Percentiles rank a stretch among this genome's conserved stretches.
These are phyloP conservation scores for Agapostemon virescens DNA, from an alignment of 2,888 invertebrate genomes.

Conservation along the genomic window DNA sequence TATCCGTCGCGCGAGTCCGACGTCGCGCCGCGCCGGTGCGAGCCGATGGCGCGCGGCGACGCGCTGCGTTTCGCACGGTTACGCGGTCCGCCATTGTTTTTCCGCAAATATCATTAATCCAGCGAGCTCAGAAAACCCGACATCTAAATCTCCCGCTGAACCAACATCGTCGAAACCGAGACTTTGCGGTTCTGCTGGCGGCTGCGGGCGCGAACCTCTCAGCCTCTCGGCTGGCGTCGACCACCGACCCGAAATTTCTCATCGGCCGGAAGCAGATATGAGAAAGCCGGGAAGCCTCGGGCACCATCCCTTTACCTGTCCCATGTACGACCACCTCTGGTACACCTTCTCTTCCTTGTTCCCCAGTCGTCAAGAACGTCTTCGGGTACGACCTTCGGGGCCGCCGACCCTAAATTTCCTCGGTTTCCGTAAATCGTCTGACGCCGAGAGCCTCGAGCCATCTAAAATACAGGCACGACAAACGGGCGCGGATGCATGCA, in stretches of 20 bases:
- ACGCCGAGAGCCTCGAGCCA: slow-evolving; percentile 32
- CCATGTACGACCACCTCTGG: background rate
- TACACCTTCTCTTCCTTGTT: background rate
- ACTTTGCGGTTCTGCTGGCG: slow-evolving; percentile 43
- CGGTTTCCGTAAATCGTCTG: slow-evolving; percentile 58
- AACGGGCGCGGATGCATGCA: slow-evolving; percentile 48
- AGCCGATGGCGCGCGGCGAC: background rate
- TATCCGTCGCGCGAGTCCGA: background rate
- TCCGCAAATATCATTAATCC: slow-evolving; percentile 37
- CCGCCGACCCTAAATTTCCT: slow-evolving; percentile 54
- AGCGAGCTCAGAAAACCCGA: background rate
- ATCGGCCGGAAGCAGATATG: slow-evolving; percentile 16
- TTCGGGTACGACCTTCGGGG: slow-evolving; percentile 34
- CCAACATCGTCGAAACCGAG: slow-evolving; percentile 28
- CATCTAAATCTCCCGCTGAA: slow-evolving; percentile 31
- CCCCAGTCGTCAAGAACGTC: slow-evolving; percentile 31
- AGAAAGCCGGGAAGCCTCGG: slow-evolving; percentile 1
- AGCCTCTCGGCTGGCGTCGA: slow-evolving; percentile 33
- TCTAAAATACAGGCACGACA: slow-evolving; percentile 62
- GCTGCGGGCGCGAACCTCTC: slow-evolving; percentile 25
- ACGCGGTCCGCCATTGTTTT: slow-evolving; percentile 2
- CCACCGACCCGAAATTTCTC: slow-evolving; percentile 53
- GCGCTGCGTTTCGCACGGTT: background rate
- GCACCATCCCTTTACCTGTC: background rate
- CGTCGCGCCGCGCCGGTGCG: background rate